Evolutionary conservation across 2,113 vertebrate species (phyloP).

Genomic region (Crotalus viridis): DNA sequence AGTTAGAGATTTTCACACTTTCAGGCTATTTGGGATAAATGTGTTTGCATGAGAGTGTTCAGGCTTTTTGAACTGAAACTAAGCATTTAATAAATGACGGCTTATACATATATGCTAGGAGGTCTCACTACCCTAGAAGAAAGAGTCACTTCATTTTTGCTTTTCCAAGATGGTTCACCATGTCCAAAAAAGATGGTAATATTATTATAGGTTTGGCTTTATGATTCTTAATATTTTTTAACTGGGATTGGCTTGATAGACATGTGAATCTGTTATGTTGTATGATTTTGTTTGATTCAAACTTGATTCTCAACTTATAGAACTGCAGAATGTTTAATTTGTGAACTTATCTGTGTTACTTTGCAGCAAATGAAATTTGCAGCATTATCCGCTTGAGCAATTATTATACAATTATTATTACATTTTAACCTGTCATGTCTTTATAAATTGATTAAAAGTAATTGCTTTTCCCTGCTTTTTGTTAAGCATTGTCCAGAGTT

Average conservation of each 20-base stretch:
- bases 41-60: neutral
- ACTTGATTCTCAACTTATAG: neutral
- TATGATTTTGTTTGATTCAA: neutral
- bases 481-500: neutral
- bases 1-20: neutral
- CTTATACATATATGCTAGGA: neutral
- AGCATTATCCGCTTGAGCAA: neutral
- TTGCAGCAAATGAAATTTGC: neutral
- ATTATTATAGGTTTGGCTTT: neutral
- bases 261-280: neutral
- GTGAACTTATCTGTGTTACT: neutral
- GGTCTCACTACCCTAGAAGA: neutral
- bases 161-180: neutral
- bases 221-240: neutral
- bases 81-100: neutral
- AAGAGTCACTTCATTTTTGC: neutral
- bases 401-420: conserved; percentile 6
- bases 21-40: neutral
- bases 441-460: neutral
- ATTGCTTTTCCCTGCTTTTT: neutral
- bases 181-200: neutral
- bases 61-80: neutral
- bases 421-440: conserved; percentile 24
- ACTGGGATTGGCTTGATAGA: neutral
- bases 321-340: neutral